Base-by-base conservation (phyloP, 2,888 invertebrate genomes). In the Eledona agricola region DNA sequence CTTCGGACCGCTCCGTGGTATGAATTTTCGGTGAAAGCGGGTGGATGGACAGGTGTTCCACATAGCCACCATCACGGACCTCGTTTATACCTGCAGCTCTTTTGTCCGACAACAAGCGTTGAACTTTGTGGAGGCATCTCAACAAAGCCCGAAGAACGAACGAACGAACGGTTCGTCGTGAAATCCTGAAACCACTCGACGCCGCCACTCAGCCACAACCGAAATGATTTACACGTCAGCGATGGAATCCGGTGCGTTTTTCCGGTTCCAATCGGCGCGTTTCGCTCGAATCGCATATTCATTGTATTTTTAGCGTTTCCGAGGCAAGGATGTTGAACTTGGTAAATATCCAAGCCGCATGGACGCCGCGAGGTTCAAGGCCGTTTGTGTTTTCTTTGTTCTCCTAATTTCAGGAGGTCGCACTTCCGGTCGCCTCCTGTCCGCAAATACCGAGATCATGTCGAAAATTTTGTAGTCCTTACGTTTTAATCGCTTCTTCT, bases 241-340 rank as follows among this genome's bases (percentile, higher is more conserved):
- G 4, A 23, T 43, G 15, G 31, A 32, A 31, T 34, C 25, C 3
- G 22, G 13, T 19, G 16, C 25, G 4, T 37, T 23, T 12, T 7
- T 4, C 13, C 15, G 15, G 1, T n/a, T 22, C 11, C 10, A 29
- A 31, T 7, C n/a, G n/a, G n/a, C 3, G 35, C 19, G 10, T 19
- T 9, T 20, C 9, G 5, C 20, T 13, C 32, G 6, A 28, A 28
- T 40, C 49, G 40, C 25, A 50, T 40, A 52, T 32, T 29, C 46
- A 46, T 51, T 51, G 47, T 53, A 58, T 53, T 58, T 58, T 58
- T 56, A 55, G 55, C 45, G 59, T 63, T 63, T 63, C 60, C 40
- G 59, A 56, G 38, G 40, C 38, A 46, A 60, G 62, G 62, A 61
- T 64, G 54, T 64, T 64, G 64, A 64, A 64, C 64, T 64, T 64